These are phyloP conservation scores for Papilio xuthus DNA, from an alignment of 1,140 invertebrate species.

Conservation along the genomic window DNA sequence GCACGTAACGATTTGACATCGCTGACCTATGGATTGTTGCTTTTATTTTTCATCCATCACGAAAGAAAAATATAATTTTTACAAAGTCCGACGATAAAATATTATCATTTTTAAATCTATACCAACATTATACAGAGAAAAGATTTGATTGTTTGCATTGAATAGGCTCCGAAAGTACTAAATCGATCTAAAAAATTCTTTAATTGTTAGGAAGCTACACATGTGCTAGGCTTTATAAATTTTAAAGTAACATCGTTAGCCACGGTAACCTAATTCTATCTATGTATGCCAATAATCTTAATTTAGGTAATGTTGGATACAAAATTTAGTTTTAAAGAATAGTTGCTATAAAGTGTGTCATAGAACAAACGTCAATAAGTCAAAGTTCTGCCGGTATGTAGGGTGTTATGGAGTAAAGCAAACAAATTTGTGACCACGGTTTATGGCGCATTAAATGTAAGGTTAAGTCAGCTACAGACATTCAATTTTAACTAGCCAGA, in stretches of 20 bases:
- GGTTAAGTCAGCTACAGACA: slow-evolving; percentile 41
- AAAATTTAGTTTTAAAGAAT: neutral
- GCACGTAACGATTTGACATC: neutral
- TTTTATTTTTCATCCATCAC: neutral
- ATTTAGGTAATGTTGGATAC: neutral
- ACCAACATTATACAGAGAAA: too few relatives aligned
- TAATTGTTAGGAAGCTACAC: too few relatives aligned
- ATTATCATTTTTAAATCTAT: too few relatives aligned
- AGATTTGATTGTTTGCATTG: too few relatives aligned
- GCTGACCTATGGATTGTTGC: neutral
- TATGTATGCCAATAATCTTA: neutral
- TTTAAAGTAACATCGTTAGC: too few relatives aligned
- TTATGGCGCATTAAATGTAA: slow-evolving; percentile 50
- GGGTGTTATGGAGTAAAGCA: slow-evolving; percentile 24
- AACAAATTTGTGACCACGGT: slow-evolving; percentile 30
- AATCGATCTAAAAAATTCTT: too few relatives aligned
- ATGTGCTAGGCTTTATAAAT: too few relatives aligned
- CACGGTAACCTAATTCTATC: neutral
- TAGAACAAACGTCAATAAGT: neutral
- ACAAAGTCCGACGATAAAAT: too few relatives aligned
- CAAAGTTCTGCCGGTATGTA: slow-evolving; percentile 1
- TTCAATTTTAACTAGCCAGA: too few relatives aligned
- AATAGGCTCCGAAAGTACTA: too few relatives aligned
- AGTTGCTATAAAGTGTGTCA: neutral
- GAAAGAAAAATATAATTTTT: neutral